Evolutionary conservation across 2,797 vertebrate genomes (phyloP).

Genomic region (Pelodytes ibericus): DNA sequence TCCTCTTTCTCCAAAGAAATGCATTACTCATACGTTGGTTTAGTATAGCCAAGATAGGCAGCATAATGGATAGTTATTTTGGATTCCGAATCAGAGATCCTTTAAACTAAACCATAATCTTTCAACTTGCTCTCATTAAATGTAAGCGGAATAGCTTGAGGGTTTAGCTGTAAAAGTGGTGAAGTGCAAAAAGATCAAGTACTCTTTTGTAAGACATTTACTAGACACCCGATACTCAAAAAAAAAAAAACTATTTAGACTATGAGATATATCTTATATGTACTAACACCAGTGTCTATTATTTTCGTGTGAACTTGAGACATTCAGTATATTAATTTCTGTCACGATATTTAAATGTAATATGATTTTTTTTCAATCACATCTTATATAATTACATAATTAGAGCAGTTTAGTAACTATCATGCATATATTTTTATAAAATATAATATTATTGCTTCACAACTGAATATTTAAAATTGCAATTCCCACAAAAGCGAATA

Average conservation of each 20-base stretch:
- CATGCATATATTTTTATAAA: no score
- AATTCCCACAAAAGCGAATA: no score
- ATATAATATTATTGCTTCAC: no score
- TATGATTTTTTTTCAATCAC: no score
- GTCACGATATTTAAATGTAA: no score
- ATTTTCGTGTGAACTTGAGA: no score
- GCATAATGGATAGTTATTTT: conserved; percentile 63
- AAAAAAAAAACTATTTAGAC: not conserved
- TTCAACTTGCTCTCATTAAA: conserved; percentile 68
- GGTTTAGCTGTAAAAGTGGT: conserved; percentile 62
- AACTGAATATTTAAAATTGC: no score
- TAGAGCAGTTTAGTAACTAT: no score
- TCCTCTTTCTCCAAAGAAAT: conserved; percentile 38
- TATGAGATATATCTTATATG: no score
- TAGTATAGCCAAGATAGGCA: conserved; percentile 70
- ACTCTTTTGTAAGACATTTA: conserved; percentile 34
- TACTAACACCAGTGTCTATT: no score
- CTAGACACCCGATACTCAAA: not conserved
- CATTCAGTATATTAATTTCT: no score
- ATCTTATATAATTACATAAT: no score
- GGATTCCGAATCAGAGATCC: conserved; percentile 70
- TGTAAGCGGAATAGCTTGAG: conserved; percentile 66
- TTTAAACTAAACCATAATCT: conserved; percentile 66
- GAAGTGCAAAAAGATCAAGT: conserved; percentile 53
- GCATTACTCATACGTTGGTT: conserved; percentile 66